Base-by-base conservation (phyloP, 2,797 vertebrate genomes). In the Aphelocoma californica region DNA sequence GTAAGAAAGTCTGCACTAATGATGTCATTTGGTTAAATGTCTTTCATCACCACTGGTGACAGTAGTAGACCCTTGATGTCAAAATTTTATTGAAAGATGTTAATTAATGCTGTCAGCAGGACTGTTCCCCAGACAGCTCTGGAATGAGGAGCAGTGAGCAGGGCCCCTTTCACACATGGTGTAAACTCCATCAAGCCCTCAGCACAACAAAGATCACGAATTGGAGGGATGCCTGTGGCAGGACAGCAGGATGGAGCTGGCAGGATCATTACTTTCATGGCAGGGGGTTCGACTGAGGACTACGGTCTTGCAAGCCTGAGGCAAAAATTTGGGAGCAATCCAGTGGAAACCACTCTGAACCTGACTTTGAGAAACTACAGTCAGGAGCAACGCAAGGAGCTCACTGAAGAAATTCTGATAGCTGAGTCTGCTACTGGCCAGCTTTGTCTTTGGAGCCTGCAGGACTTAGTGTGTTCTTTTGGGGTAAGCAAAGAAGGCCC, bases 161-260 rank as follows among this genome's bases (percentile, higher is more conserved):
- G 42, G 67, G 71, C 48, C 51, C 25, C 24, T 62, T 56, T 54
- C 74, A 75, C 0, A 0, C 18, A 4, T 2, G 0, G 0, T 34
- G 18, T 42, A 57, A 86, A 12, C 17, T 64, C 45, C 17, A 3
- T 65, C 57, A n/a, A 71, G 34, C 14, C 40, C 47, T 54, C 8
- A 44, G 24, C 3, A 1, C 18, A 60, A 69, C 1, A 7, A 51
- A 53, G 38, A 79, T 29, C 4, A 2, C 7, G n/a, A 57, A 57
- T 6, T 3, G 16, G n/a, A 80, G 31, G 47, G 58, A 57, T 53
- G 75, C 34, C 65, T 8, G 2, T 0, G 0, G 61, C 50, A 47
- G 71, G 71, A 32, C 3, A 64, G n/a, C 64, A 50, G 84, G 72
- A 45, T 21, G 62, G 50, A 82, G 50, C 82, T 67, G 50, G 42